Evolutionary conservation across 2,113 vertebrate species (phyloP).

Genomic region (Gallinago jamesoni): DNA sequence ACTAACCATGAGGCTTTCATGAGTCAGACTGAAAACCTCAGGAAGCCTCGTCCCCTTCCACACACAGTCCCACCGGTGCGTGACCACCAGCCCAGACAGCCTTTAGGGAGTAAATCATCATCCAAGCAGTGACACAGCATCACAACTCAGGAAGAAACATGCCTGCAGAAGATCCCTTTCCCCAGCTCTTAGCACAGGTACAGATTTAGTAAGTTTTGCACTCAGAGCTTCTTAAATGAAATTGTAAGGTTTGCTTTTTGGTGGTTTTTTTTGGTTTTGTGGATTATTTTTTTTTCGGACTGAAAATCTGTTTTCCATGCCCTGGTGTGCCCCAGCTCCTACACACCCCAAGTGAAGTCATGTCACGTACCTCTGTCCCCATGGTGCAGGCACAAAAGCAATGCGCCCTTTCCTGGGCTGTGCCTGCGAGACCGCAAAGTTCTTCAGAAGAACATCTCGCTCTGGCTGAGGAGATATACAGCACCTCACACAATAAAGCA

Average conservation of each 20-base stretch:
- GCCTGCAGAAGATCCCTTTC: not conserved
- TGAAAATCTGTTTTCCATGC: not conserved
- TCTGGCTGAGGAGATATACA: not conserved
- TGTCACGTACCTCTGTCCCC: not conserved
- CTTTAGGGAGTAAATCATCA: not conserved
- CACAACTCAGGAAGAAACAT: not conserved
- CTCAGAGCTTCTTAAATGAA: not conserved
- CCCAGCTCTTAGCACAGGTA: not conserved
- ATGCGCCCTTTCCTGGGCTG: not conserved
- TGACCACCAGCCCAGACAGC: not conserved
- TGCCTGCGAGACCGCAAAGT: not conserved
- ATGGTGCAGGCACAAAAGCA: not conserved
- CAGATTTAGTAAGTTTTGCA: not conserved
- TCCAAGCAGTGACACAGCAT: not conserved
- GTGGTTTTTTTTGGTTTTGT: not conserved
- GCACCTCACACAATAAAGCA: not conserved
- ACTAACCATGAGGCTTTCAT: accelerated
- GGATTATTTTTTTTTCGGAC: not conserved
- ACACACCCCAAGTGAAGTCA: not conserved
- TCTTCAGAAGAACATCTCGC: not conserved
- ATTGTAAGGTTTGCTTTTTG: not conserved
- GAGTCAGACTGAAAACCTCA: not conserved
- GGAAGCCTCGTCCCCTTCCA: accelerated
- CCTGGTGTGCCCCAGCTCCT: not conserved
- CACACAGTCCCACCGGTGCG: accelerated